Conservation (phyloP, 2,888 invertebrate species). For the Tetrapedia diversipes region DNA sequence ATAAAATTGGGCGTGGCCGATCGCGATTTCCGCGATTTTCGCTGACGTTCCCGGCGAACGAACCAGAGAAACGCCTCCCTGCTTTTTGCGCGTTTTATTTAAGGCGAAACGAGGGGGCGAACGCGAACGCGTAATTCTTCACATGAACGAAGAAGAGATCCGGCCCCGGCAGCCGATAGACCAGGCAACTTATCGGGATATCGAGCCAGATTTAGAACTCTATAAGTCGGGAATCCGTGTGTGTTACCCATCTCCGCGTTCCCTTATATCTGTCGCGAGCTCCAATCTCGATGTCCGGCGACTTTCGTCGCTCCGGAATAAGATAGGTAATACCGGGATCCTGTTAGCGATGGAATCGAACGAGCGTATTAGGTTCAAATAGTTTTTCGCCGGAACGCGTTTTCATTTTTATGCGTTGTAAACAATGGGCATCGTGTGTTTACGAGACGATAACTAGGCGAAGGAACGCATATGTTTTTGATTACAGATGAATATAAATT, state of each 20-base stretch:
- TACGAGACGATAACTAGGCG: too few species aligned
- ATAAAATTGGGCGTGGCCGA: conserved; percentile 5
- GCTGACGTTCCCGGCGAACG: neutral
- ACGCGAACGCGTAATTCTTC: conserved; percentile 38
- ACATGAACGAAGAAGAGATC: conserved; percentile 44
- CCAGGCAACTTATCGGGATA: conserved; percentile 56
- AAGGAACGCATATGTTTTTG: too few species aligned
- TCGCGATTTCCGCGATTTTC: conserved; percentile 33
- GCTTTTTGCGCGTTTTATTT: conserved; percentile 45
- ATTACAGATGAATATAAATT: too few species aligned
- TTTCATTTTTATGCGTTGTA: neutral
- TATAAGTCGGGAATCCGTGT: conserved; percentile 44
- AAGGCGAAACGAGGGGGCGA: conserved; percentile 23
- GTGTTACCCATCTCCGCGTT: conserved; percentile 36
- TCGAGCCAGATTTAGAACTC: conserved; percentile 60
- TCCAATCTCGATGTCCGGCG: conserved; percentile 55
- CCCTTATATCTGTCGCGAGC: conserved; percentile 46
- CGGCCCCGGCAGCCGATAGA: conserved; percentile 31
- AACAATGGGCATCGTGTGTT: too few species aligned
- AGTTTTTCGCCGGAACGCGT: too few species aligned
- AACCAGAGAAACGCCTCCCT: neutral
- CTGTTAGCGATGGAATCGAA: conserved; percentile 33
- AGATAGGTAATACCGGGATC: conserved; percentile 44
- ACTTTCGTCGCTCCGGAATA: conserved; percentile 49
- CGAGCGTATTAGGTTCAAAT: conserved; percentile 16